A percentile compares a stretch with the other conserved stretches of the same genome.
phyloP scores from a whole-genome alignment of 2,888 invertebrate species.

The Altica lythri region DNA sequence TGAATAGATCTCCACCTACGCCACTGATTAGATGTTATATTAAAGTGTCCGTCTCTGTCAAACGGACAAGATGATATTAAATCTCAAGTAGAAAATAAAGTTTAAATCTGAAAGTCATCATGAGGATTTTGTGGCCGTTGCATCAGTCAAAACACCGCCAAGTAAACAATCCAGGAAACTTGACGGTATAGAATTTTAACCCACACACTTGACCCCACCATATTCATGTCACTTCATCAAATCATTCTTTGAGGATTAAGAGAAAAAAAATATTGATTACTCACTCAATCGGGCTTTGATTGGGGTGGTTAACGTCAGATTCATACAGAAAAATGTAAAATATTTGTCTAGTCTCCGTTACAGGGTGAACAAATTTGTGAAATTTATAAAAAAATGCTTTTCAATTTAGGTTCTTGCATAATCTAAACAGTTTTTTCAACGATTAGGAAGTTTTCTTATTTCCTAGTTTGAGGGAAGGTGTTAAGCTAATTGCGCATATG shows the following conservation, averaged over 20 bases:
- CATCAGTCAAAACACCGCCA: slow-evolving; percentile 44
- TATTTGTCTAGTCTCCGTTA: not conserved
- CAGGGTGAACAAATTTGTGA: not conserved
- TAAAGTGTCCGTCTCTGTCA: slow-evolving; percentile 6
- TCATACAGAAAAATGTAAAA: not conserved
- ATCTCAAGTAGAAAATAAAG: slow-evolving; percentile 27
- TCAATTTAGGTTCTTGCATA: no score
- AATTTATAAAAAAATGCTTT: no score
- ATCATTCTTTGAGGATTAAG: slow-evolving; percentile 35
- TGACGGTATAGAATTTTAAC: slow-evolving; percentile 27
- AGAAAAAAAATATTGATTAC: slow-evolving; percentile 45
- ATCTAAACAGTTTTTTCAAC: no score
- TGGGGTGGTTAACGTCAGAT: slow-evolving; percentile 37
- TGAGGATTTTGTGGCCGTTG: slow-evolving; percentile 35
- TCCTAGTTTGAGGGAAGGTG: no score
- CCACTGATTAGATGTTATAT: slow-evolving; percentile 23
- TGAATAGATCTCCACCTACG: slow-evolving; percentile 21
- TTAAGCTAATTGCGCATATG: no score
- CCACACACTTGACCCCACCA: slow-evolving; percentile 50
- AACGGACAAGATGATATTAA: slow-evolving; percentile 11
- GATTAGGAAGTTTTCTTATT: no score
- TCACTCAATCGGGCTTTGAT: slow-evolving; percentile 41
- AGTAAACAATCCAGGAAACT: slow-evolving; percentile 46
- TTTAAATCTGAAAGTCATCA: slow-evolving; percentile 36
- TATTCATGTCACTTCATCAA: slow-evolving; percentile 52